Evolutionary conservation across 2,888 invertebrate genomes (phyloP).

Genomic region (Tetranychus piercei): DNA sequence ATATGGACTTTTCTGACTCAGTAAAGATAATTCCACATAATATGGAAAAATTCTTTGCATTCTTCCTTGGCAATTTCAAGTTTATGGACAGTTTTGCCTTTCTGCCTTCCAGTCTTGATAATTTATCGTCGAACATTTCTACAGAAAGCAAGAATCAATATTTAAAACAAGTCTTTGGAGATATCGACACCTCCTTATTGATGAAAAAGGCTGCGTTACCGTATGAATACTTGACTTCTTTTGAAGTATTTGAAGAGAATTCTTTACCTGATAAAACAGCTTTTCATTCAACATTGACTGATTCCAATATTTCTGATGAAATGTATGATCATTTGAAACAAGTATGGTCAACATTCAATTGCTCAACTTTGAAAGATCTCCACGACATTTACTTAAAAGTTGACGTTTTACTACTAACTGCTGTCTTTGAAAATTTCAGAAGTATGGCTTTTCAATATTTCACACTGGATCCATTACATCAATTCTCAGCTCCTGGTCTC

Average conservation of each 20-base stretch:
- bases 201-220: neutral
- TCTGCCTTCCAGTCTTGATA: neutral
- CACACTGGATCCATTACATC: neutral
- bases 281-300: neutral
- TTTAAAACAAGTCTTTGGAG: neutral
- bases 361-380: neutral
- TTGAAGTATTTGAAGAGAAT: neutral
- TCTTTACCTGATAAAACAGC: neutral
- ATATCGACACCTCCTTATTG: neutral
- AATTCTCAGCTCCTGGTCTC: neutral
- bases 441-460: neutral
- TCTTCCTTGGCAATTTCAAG: neutral
- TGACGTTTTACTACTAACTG: neutral
- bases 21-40: neutral
- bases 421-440: slow-evolving; percentile 3
- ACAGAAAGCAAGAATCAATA: neutral
- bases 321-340: neutral
- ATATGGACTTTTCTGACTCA: neutral
- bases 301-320: neutral
- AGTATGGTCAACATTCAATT: neutral
- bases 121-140: neutral
- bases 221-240: neutral
- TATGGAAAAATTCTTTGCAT: neutral
- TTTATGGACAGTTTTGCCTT: neutral
- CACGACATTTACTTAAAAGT: neutral